Conservation (phyloP, 1,140 invertebrate genomes). For the Trypoxylus dichotomus region DNA sequence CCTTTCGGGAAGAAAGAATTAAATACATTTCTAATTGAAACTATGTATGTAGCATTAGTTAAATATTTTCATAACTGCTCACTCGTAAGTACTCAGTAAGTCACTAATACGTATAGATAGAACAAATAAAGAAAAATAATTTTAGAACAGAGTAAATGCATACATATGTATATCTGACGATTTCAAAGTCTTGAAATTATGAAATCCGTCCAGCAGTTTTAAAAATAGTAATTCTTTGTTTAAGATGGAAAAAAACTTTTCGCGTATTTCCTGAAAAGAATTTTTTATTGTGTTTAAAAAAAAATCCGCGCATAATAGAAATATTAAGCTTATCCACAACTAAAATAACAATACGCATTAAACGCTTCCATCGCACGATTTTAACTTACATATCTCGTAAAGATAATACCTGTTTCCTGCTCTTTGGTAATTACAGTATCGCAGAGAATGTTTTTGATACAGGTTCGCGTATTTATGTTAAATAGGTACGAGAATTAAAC, state of each 20-base stretch:
- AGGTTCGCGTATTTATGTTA: conserved; percentile 6
- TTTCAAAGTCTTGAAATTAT: background rate
- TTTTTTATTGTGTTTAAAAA: too few species aligned
- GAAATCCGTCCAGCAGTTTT: background rate
- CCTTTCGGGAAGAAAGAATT: too few species aligned
- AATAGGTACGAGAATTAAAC: background rate
- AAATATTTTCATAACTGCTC: background rate
- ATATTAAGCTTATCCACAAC: background rate
- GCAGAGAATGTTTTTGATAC: background rate
- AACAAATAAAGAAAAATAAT: conserved; percentile 4
- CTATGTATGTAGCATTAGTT: too few species aligned
- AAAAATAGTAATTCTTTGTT: conserved; percentile 4
- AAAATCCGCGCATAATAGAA: background rate
- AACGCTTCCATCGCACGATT: background rate
- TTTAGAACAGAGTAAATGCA: background rate
- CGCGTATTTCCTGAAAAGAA: too few species aligned
- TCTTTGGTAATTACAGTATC: background rate
- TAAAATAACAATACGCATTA: background rate
- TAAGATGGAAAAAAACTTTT: background rate
- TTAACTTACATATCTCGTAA: background rate
- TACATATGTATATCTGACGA: background rate
- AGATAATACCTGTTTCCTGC: conserved; percentile 2
- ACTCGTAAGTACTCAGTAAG: background rate
- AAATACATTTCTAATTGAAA: too few species aligned
- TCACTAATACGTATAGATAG: background rate